Evolutionary conservation across 2,797 vertebrate genomes (phyloP).

Genomic region (Tachyglossus aculeatus): DNA sequence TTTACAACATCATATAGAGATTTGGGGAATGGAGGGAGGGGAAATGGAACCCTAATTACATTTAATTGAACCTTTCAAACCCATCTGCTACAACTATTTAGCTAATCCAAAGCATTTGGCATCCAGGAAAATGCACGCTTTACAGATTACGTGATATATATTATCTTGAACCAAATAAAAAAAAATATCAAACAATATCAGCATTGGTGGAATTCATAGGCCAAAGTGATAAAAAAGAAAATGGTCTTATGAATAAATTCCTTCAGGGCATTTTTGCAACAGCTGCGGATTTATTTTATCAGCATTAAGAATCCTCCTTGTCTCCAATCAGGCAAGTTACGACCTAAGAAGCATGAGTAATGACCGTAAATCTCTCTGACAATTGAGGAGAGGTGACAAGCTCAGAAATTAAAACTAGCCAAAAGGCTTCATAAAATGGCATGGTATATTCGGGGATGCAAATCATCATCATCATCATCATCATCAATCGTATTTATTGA

Average conservation of each 20-base stretch:
- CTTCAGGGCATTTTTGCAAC: constrained; percentile 45
- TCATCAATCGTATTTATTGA: no score
- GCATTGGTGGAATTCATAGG: constrained; percentile 57
- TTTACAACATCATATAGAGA: constrained; percentile 47
- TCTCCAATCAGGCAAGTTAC: constrained; percentile 41
- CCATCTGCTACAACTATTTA: constrained; percentile 57
- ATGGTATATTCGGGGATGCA: no score
- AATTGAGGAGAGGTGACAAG: not conserved
- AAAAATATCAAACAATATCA: constrained; percentile 57
- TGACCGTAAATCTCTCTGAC: constrained; percentile 14
- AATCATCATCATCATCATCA: no score
- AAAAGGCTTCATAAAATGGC: no score
- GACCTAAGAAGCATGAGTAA: constrained; percentile 30
- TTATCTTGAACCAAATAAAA: constrained; percentile 64
- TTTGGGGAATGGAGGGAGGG: constrained; percentile 29
- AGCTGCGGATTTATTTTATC: constrained; percentile 54
- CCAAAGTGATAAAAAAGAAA: constrained; percentile 52
- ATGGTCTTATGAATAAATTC: constrained; percentile 53
- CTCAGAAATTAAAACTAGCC: not conserved
- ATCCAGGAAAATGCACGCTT: constrained; percentile 48
- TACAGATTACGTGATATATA: constrained; percentile 50
- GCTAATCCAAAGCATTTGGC: constrained; percentile 60
- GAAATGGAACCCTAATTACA: constrained; percentile 52
- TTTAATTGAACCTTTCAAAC: constrained; percentile 59
- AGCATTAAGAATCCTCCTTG: constrained; percentile 36